Conservation (phyloP, 35 echinoderm and acorn worm genomes). For the Apostichopus japonicus region DNA sequence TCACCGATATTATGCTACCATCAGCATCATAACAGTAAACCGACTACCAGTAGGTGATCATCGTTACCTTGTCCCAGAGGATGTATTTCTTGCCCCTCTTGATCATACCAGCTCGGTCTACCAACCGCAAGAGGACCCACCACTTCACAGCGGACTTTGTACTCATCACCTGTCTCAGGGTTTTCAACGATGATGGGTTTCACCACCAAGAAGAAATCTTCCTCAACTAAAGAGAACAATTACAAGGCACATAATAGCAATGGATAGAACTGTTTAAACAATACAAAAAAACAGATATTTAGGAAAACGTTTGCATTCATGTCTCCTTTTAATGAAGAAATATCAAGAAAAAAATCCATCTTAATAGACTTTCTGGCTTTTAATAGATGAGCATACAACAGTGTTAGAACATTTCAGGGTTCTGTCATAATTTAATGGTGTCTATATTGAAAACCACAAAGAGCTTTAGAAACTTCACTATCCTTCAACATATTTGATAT, state of each 20-base stretch:
- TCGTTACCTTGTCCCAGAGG: slow-evolving; percentile 67
- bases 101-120: slow-evolving; percentile 71
- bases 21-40: too few species aligned
- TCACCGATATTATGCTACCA: too few species aligned
- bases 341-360: too few species aligned
- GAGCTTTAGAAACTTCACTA: too few species aligned
- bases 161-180: slow-evolving; percentile 57
- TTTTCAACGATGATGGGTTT: slow-evolving; percentile 44
- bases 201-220: slow-evolving; percentile 71
- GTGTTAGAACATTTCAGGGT: too few species aligned
- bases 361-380: too few species aligned
- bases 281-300: neutral
- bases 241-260: too few species aligned
- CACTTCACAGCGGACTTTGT: slow-evolving; percentile 67
- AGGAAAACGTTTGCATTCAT: neutral
- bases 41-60: neutral
- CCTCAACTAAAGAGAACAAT: slow-evolving; percentile 54
- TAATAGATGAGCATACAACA: too few species aligned
- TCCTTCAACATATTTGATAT: too few species aligned
- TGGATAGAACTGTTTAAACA: neutral
- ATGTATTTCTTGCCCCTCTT: slow-evolving; percentile 59
- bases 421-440: too few species aligned
- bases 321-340: too few species aligned
- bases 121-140: slow-evolving; percentile 65
- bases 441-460: too few species aligned